A percentile compares a stretch with the other conserved stretches of the same genome.
Conservation (phyloP, 37 sponge, comb jelly and placozoan species). For the Beroe forskalii region DNA sequence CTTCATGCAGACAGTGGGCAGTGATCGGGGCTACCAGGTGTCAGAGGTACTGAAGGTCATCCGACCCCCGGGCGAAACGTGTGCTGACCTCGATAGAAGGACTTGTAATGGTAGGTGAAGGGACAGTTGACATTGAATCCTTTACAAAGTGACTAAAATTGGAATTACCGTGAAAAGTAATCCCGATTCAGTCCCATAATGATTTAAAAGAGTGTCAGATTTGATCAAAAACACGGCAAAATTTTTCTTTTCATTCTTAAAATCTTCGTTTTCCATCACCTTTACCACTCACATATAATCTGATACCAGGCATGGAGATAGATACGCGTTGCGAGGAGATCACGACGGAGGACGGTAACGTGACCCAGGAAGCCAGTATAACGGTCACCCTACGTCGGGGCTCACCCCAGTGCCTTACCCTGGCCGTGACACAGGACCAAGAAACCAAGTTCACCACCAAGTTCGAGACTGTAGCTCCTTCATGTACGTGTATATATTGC, state of each 20-base stretch:
- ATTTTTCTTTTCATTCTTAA: no score
- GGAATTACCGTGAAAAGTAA: no score
- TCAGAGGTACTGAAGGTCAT: conserved; percentile 27
- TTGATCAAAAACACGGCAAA: no score
- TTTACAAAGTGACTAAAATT: no score
- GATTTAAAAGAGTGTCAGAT: no score
- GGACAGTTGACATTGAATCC: no score
- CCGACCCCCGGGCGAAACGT: not conserved
- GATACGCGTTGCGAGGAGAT: no score
- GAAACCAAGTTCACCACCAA: not conserved
- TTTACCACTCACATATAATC: no score
- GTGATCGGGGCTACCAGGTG: conserved; percentile 1
- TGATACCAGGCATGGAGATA: no score
- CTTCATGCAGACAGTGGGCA: not conserved
- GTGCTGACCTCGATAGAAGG: not conserved
- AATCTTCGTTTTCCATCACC: no score
- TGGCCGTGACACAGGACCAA: not conserved
- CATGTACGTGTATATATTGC: conserved; percentile 29
- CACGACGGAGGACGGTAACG: not conserved
- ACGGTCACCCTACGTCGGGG: not conserved
- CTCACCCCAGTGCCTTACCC: not conserved
- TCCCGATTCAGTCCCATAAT: no score
- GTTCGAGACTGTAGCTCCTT: not conserved
- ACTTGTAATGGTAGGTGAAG: not conserved
- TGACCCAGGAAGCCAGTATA: not conserved